These are phyloP conservation scores for Apostichopus parvimensis DNA, from an alignment of 35 echinoderm and acorn worm genomes.

Conservation along the genomic window DNA sequence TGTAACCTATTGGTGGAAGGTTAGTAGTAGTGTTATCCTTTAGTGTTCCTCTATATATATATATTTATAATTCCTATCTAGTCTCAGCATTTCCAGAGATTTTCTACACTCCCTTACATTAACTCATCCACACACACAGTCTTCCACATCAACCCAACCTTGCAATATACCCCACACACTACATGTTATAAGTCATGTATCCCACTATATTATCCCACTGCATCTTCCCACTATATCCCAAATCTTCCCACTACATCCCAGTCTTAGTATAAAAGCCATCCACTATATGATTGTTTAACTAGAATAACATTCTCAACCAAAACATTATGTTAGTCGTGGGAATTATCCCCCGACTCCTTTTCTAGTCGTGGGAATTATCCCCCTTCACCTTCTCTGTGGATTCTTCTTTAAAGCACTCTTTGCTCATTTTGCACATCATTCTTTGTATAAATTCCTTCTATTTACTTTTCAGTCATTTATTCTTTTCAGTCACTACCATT, in stretches of 20 bases:
- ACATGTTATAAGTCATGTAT: not conserved
- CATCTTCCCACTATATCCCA: not conserved
- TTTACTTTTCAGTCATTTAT: too few relatives aligned
- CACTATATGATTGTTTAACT: too few relatives aligned
- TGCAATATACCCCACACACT: not conserved
- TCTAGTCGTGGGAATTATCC: too few relatives aligned
- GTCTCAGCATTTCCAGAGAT: not conserved
- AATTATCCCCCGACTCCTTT: too few relatives aligned
- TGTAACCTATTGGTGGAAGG: constrained; percentile 78
- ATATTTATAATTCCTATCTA: not conserved
- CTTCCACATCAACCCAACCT: not conserved
- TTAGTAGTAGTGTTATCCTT: constrained; percentile 27
- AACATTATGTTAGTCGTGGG: too few relatives aligned
- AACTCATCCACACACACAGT: not conserved
- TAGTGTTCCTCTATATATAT: not conserved
- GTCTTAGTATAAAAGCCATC: not conserved
- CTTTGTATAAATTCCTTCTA: too few relatives aligned
- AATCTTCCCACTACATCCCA: not conserved
- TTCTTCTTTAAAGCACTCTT: too few relatives aligned
- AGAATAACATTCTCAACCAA: too few relatives aligned
- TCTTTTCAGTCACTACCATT: too few relatives aligned
- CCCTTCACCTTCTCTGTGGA: too few relatives aligned
- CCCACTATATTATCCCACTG: not conserved
- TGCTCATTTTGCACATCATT: too few relatives aligned
- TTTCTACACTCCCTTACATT: not conserved